phyloP scores from a whole-genome alignment of 2,113 vertebrate species.

The Machaerirhynchus nigripectus region DNA sequence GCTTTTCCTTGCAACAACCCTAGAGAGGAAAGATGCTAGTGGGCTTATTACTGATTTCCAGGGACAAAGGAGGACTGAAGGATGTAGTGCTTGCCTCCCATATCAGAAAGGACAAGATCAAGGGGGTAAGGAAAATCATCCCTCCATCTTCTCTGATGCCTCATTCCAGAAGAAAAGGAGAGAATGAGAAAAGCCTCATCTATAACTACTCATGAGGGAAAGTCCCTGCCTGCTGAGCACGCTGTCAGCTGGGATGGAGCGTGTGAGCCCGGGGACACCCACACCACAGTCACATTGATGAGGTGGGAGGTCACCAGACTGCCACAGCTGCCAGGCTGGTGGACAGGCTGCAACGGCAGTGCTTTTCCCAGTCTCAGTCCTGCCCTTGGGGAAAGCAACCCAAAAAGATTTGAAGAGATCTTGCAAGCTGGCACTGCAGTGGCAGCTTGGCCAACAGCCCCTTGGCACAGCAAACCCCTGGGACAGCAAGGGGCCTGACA shows the following conservation, averaged over 20 bases:
- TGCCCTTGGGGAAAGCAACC: not conserved
- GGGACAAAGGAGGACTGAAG: not conserved
- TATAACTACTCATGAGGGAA: not conserved
- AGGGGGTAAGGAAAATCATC: not conserved
- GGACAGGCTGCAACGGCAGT: fast-evolving
- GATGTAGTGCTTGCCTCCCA: not conserved
- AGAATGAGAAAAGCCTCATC: not conserved
- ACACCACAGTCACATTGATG: not conserved
- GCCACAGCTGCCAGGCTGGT: not conserved
- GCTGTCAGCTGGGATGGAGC: not conserved
- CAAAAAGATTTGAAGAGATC: not conserved
- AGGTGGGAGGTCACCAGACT: not conserved
- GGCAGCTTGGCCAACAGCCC: not conserved
- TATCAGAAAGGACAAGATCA: not conserved
- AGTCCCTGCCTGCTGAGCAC: not conserved
- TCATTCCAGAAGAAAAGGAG: not conserved
- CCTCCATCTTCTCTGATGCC: not conserved
- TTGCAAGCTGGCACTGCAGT: not conserved
- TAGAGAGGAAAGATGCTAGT: not conserved
- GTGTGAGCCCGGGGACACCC: not conserved
- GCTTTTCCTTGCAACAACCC: not conserved
- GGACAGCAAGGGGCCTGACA: not conserved
- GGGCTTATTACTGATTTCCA: not conserved
- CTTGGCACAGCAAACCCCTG: not conserved
- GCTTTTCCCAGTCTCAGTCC: not conserved